phyloP scores from a whole-genome alignment of 2,888 invertebrate species.

The Plebejus anna region DNA sequence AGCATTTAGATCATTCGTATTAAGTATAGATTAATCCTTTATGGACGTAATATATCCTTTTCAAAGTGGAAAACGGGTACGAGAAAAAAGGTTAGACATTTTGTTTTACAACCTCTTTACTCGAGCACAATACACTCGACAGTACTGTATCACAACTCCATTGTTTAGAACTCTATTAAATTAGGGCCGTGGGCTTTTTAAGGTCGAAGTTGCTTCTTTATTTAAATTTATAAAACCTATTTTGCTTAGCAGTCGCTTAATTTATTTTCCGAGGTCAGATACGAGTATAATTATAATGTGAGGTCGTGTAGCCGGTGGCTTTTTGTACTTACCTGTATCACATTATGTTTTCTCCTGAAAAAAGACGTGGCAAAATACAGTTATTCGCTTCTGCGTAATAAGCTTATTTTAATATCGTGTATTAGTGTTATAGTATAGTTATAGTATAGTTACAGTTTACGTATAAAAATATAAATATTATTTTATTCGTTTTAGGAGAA shows the following conservation, averaged over 20 bases:
- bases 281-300: slow-evolving; percentile 40
- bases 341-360: background rate
- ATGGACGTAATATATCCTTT: background rate
- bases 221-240: slow-evolving; percentile 41
- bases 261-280: slow-evolving; percentile 40
- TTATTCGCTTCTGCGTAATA: background rate
- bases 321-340: background rate
- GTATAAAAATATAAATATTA: too few relatives aligned
- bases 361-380: background rate
- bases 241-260: slow-evolving; percentile 41
- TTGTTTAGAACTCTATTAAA: slow-evolving; percentile 34
- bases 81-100: slow-evolving; percentile 9
- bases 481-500: too few relatives aligned
- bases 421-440: background rate
- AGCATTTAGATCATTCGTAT: too few relatives aligned
- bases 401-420: background rate
- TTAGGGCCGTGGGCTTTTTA: slow-evolving; percentile 36
- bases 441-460: background rate
- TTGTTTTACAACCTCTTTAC: slow-evolving; percentile 24
- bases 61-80: background rate
- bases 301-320: slow-evolving; percentile 36
- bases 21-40: too few relatives aligned
- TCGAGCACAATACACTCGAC: slow-evolving; percentile 21
- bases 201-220: slow-evolving; percentile 37
- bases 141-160: slow-evolving; percentile 33